These are phyloP conservation scores for Dendroctonus ponderosae DNA, from an alignment of 1,140 invertebrate species.

Conservation along the genomic window DNA sequence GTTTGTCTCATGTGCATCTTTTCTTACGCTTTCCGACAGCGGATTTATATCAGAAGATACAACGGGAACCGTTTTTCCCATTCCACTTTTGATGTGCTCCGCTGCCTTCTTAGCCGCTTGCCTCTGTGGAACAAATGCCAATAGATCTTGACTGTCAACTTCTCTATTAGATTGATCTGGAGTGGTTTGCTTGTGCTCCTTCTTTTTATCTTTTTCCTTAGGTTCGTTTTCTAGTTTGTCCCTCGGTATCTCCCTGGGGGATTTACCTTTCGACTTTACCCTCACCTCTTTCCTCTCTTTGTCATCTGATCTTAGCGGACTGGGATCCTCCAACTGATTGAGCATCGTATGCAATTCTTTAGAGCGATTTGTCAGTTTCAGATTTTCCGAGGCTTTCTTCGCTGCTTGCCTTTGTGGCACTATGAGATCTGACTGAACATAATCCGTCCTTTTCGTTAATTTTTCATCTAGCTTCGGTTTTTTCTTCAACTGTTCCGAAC, in stretches of 20 bases:
- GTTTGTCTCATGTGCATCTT: constrained; percentile 26
- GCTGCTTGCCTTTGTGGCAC: constrained; percentile 89
- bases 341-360: constrained; percentile 47
- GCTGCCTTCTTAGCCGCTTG: constrained; percentile 89
- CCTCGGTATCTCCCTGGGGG: constrained; percentile 50
- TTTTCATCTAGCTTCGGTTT: constrained; percentile 49
- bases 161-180: constrained; percentile 63
- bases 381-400: constrained; percentile 86
- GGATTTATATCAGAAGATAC: background rate
- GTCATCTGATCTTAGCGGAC: constrained; percentile 45
- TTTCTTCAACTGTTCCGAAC: constrained; percentile 52
- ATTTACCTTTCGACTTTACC: constrained; percentile 46
- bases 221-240: constrained; percentile 23
- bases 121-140: constrained; percentile 83
- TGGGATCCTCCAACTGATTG: constrained; percentile 50
- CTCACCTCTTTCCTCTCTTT: constrained; percentile 45
- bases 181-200: constrained; percentile 43
- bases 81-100: constrained; percentile 81
- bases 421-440: constrained; percentile 72
- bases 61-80: constrained; percentile 57
- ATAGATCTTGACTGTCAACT: constrained; percentile 62
- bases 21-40: constrained; percentile 10
- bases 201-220: constrained; percentile 40
- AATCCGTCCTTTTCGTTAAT: constrained; percentile 51
- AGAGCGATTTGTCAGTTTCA: constrained; percentile 57